A percentile compares a stretch with the other conserved stretches of the same genome.
Evolutionary conservation across 2,888 invertebrate species (phyloP).

Genomic region (Belgica antarctica): DNA sequence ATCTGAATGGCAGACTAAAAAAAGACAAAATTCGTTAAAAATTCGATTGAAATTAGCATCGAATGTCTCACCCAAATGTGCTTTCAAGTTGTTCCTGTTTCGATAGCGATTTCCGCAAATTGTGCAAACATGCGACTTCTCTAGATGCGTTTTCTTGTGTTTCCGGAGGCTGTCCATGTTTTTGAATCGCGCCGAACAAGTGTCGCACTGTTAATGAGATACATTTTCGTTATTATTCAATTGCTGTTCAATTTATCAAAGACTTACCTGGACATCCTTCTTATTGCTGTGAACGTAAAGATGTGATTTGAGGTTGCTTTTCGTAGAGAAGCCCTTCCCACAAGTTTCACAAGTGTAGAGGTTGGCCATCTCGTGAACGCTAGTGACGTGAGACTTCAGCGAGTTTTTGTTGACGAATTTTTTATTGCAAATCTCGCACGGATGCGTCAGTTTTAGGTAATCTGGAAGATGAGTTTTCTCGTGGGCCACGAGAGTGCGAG

Average conservation of each 20-base stretch:
- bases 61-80: conserved; percentile 27
- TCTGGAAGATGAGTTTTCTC: conserved; percentile 38
- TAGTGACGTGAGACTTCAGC: conserved; percentile 33
- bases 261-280: conserved; percentile 32
- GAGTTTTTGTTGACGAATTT: conserved; percentile 43
- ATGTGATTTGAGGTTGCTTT: conserved; percentile 38
- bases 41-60: background rate
- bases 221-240: no score
- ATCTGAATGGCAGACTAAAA: conserved; percentile 28
- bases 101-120: conserved; percentile 35
- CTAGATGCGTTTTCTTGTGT: conserved; percentile 37
- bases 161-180: conserved; percentile 35
- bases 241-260: no score
- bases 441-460: conserved; percentile 25
- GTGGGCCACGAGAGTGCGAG: conserved; percentile 25
- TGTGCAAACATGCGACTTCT: conserved; percentile 27
- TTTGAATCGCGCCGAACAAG: conserved; percentile 38
- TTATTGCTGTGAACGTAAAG: conserved; percentile 19
- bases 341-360: conserved; percentile 34
- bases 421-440: conserved; percentile 25
- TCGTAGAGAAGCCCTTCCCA: conserved; percentile 28
- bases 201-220: conserved; percentile 27
- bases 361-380: conserved; percentile 31
- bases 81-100: conserved; percentile 37
- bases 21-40: background rate